phyloP scores from a whole-genome alignment of 1,140 invertebrate genomes.

The Drosophila miranda region DNA sequence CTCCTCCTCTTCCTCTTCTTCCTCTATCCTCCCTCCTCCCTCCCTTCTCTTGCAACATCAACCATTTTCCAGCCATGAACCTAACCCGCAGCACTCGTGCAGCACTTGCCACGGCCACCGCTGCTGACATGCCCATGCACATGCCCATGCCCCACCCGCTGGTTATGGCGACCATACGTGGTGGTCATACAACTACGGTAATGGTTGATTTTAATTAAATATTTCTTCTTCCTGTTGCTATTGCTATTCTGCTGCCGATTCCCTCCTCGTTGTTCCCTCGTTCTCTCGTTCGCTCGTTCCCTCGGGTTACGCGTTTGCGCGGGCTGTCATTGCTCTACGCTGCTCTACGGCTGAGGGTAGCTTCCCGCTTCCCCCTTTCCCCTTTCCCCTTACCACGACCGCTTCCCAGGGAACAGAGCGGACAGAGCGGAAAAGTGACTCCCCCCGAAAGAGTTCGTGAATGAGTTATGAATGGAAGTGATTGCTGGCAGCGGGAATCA shows the following conservation, averaged over 20 bases:
- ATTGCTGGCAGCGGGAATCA: slow-evolving; percentile 15
- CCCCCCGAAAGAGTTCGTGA: slow-evolving; percentile 3
- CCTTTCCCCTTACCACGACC: neutral
- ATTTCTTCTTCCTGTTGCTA: slow-evolving; percentile 79
- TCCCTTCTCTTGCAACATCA: no score
- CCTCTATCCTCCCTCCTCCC: no score
- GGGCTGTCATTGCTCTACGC: no score
- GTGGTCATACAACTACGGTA: slow-evolving; percentile 2
- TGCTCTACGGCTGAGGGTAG: no score
- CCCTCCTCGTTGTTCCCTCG: neutral
- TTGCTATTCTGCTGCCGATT: slow-evolving; percentile 43
- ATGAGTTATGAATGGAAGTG: slow-evolving; percentile 6
- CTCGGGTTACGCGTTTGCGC: neutral
- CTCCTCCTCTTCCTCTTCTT: neutral
- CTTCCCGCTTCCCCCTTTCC: neutral
- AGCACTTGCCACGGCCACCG: neutral
- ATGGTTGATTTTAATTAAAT: slow-evolving; percentile 81
- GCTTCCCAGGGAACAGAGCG: slow-evolving; percentile 22
- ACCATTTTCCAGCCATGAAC: slow-evolving; percentile 5
- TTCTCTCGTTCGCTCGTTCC: neutral
- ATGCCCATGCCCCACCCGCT: slow-evolving; percentile 34
- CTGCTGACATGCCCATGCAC: neutral
- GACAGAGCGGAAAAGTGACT: slow-evolving; percentile 19
- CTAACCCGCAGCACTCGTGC: no score
- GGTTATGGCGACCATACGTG: slow-evolving; percentile 60